phyloP scores from a whole-genome alignment of 1,140 invertebrate genomes.

The Drosophila lacertosa region DNA sequence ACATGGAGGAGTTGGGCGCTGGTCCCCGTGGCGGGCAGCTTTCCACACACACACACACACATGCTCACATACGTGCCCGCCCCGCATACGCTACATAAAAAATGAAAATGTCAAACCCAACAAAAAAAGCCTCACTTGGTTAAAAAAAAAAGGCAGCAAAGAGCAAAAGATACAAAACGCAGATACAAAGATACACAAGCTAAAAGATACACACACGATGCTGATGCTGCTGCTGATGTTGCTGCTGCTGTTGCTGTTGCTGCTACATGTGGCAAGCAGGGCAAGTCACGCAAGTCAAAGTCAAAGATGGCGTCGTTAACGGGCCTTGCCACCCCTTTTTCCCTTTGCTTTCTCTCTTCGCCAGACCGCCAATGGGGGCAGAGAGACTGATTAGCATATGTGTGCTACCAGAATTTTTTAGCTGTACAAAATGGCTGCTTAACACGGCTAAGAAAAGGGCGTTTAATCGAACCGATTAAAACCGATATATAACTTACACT shows the following conservation, averaged over 20 bases:
- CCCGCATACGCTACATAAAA: constrained; percentile 47
- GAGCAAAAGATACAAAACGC: constrained; percentile 32
- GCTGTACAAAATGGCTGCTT: constrained; percentile 30
- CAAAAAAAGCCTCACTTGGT: constrained; percentile 55
- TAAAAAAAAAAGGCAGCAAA: constrained; percentile 45
- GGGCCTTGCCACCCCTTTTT: constrained; percentile 44
- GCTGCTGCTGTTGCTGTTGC: constrained; percentile 3
- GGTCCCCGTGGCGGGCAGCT: constrained; percentile 30
- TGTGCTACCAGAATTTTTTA: background rate
- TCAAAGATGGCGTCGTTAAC: constrained; percentile 48
- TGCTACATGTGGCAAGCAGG: constrained; percentile 14
- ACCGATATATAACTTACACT: no score
- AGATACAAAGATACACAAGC: constrained; percentile 28
- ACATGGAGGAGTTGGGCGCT: no score
- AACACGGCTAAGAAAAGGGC: no score
- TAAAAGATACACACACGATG: constrained; percentile 22
- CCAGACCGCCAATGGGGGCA: constrained; percentile 27
- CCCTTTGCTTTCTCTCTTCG: background rate
- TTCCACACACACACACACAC: constrained; percentile 56
- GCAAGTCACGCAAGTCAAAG: constrained; percentile 13
- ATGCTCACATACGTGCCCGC: constrained; percentile 54
- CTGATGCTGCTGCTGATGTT: background rate
- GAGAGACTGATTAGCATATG: constrained; percentile 42
- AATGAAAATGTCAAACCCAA: constrained; percentile 59
- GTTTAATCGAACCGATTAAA: no score